Percentiles rank a stretch among this genome's conserved stretches.
Conservation (phyloP, 2,113 vertebrate species). For the Laterallus jamaicensis region DNA sequence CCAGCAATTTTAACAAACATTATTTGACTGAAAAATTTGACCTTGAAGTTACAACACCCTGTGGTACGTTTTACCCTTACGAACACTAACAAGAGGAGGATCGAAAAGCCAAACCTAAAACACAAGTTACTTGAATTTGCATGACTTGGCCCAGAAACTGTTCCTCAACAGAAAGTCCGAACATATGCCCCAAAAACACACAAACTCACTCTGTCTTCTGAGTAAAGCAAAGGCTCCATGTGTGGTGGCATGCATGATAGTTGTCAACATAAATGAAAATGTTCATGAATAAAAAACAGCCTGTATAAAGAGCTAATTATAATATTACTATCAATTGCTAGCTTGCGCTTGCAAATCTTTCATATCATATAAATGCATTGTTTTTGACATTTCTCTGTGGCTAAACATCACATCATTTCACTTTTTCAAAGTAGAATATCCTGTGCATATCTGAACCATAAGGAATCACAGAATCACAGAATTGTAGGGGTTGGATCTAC, state of each 20-base stretch:
- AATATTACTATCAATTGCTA: conserved; percentile 70
- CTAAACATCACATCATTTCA: conserved; percentile 69
- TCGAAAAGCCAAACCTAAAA: background rate
- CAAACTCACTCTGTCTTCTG: background rate
- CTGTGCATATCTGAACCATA: background rate
- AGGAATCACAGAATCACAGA: background rate
- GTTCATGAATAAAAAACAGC: conserved; percentile 68
- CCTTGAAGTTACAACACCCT: background rate
- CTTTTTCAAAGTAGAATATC: background rate
- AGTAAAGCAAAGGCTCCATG: background rate
- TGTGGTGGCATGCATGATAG: conserved; percentile 50
- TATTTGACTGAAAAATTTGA: background rate
- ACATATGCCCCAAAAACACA: background rate
- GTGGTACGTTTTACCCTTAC: background rate
- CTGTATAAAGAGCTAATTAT: conserved; percentile 68
- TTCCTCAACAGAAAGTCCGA: background rate
- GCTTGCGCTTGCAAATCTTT: conserved; percentile 53
- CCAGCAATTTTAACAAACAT: background rate
- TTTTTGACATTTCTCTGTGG: conserved; percentile 62
- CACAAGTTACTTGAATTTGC: background rate
- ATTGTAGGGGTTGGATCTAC: background rate
- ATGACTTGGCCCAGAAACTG: background rate
- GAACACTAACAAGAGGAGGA: background rate
- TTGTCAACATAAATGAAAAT: conserved; percentile 72
- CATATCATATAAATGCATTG: conserved; percentile 61